Base-by-base conservation (phyloP, 2,888 invertebrate species). In the Ennomos fuscantarius region DNA sequence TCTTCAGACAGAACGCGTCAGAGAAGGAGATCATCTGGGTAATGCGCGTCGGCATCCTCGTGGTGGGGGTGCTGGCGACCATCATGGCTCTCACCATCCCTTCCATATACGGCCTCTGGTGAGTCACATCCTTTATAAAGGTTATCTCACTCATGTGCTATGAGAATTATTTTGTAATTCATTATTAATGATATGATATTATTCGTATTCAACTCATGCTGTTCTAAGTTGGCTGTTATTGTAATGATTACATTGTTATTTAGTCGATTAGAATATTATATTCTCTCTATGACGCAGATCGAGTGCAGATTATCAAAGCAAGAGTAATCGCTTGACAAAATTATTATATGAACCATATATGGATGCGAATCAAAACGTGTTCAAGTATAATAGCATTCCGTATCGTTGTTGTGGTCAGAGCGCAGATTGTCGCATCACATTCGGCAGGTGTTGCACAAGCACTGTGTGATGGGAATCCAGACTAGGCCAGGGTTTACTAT, bases 11-110 rank as follows among this genome's bases (percentile, higher is more conserved):
- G 89, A 95, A 96, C 84, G 99, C 99, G 36, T 98, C 98, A 33
- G 99, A 99, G 93, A 97, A 96, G 95, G 99, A 99, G 93, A 98
- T 99, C 76, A 97, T 97, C 78, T 97, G 97, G 97, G 97, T 97
- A 79, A 99, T 99, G 99, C 94, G 99, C 67, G 94, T 95, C 1
- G 94, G 97, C 51, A 99, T 99, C 78, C 94, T 99, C 65, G 94
- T 98, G 35, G 99, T 99, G 59, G 99, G 99, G 15, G 93, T 97
- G 32, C 91, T 99, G 71, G 96, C 97, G 71, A 98, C 99, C 9
- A 94, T 97, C 65, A 99, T 99, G 98, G 99, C 99, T 10, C 94
- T 99, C 72, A 98, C 98, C 65, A 99, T 99, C 74, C 97, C 98
- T 63, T 98, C 99, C 72, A 99, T 99, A 83, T 99, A 99, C 87